A percentile compares a stretch with the other conserved stretches of the same genome.
Conservation (phyloP, 2,113 vertebrate species). For the Macheiramphus alcinus region DNA sequence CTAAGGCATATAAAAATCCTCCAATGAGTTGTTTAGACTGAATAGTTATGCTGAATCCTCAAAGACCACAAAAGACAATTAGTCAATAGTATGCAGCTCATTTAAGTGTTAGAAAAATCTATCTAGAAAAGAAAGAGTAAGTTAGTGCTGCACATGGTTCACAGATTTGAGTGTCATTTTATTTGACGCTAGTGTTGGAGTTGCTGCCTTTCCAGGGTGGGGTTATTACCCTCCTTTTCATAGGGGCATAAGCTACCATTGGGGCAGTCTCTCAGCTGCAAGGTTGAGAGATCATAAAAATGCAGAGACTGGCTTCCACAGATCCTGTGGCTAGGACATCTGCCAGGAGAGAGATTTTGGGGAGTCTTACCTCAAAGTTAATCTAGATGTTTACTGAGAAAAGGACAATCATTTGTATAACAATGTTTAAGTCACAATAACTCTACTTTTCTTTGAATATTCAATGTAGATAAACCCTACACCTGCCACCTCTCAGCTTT, state of each 20-base stretch:
- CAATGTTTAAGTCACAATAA: not conserved
- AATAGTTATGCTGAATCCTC: not conserved
- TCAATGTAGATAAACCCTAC: not conserved
- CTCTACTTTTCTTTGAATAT: not conserved
- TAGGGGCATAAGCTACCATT: not conserved
- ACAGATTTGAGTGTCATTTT: not conserved
- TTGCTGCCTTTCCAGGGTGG: not conserved
- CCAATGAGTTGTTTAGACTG: not conserved
- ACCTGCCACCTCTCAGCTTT: not conserved
- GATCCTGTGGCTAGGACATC: not conserved
- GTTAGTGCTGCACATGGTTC: not conserved
- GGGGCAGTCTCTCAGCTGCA: not conserved
- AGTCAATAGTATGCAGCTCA: not conserved
- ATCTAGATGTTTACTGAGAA: not conserved
- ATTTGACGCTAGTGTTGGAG: not conserved
- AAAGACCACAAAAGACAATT: conserved; percentile 11
- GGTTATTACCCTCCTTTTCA: not conserved
- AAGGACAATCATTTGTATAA: not conserved
- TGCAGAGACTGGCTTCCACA: not conserved
- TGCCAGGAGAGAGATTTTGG: not conserved
- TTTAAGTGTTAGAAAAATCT: not conserved
- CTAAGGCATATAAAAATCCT: conserved; percentile 23
- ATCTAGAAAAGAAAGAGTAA: not conserved
- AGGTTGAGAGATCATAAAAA: not conserved
- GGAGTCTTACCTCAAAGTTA: not conserved